Conservation (phyloP, 2,888 invertebrate genomes). For the Brachyptera risi region DNA sequence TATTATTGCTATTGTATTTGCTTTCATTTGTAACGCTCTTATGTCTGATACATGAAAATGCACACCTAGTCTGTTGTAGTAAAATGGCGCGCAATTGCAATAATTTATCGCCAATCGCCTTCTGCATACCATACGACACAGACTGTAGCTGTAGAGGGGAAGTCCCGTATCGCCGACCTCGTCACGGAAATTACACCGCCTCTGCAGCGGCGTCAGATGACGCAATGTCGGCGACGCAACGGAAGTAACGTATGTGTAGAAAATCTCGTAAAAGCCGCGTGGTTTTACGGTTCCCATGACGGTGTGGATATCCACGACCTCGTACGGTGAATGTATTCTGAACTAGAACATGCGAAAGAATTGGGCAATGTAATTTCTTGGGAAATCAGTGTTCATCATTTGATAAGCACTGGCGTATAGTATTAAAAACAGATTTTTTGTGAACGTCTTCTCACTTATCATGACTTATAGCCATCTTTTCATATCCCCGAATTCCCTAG, state of each 20-base stretch:
- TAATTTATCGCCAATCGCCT: neutral
- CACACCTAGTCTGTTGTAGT: conserved; percentile 16
- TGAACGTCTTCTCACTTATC: too few relatives aligned
- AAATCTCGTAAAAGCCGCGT: neutral
- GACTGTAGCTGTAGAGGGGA: conserved; percentile 10
- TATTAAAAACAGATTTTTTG: too few relatives aligned
- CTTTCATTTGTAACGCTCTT: neutral
- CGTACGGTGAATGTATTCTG: neutral
- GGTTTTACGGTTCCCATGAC: neutral
- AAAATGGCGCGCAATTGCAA: conserved; percentile 20
- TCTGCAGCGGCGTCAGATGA: conserved; percentile 4
- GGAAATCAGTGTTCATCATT: too few relatives aligned
- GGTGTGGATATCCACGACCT: neutral
- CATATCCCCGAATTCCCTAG: too few relatives aligned
- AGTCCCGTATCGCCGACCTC: neutral
- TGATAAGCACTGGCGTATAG: too few relatives aligned
- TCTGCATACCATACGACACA: conserved; percentile 13
- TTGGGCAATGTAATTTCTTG: too few relatives aligned
- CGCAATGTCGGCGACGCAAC: conserved; percentile 14
- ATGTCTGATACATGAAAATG: too few relatives aligned
- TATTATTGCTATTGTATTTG: too few relatives aligned
- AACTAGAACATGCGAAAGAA: neutral
- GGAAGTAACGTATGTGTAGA: neutral
- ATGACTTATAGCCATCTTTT: too few relatives aligned
- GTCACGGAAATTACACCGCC: conserved; percentile 17